phyloP scores from a whole-genome alignment of 2,113 vertebrate genomes.

The Pseudorectes ferrugineus region DNA sequence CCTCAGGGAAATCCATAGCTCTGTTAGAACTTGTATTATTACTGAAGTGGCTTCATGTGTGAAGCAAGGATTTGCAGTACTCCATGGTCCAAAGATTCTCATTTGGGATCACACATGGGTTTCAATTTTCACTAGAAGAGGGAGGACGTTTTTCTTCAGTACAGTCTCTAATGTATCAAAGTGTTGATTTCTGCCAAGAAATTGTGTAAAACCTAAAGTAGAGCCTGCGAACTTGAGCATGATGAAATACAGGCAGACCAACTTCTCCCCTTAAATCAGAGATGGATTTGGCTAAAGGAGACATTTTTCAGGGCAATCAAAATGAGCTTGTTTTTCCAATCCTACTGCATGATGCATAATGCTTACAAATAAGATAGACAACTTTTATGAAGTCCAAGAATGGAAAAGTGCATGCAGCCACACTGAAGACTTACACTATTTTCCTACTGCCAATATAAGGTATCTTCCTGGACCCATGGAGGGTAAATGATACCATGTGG shows the following conservation, averaged over 20 bases:
- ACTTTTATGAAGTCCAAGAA: not conserved
- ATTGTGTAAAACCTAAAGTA: not conserved
- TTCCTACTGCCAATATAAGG: not conserved
- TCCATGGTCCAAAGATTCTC: not conserved
- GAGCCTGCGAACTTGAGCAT: not conserved
- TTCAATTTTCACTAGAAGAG: not conserved
- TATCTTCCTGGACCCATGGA: not conserved
- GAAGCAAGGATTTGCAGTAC: not conserved
- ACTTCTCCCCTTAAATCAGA: not conserved
- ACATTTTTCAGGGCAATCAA: not conserved
- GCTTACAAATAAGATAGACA: not conserved
- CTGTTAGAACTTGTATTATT: not conserved
- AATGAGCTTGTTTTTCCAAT: not conserved
- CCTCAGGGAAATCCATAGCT: not conserved
- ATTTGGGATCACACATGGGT: not conserved
- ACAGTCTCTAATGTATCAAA: not conserved
- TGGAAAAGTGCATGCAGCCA: not conserved
- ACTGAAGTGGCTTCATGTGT: not conserved
- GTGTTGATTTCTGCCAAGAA: not conserved
- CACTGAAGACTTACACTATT: not conserved
- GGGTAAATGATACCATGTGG: rapidly evolving
- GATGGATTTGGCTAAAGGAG: not conserved
- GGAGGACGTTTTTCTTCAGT: not conserved
- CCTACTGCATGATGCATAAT: not conserved
- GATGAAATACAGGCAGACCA: not conserved